Evolutionary conservation across 2,113 vertebrate species (phyloP).

Genomic region (Cnemophilus loriae): DNA sequence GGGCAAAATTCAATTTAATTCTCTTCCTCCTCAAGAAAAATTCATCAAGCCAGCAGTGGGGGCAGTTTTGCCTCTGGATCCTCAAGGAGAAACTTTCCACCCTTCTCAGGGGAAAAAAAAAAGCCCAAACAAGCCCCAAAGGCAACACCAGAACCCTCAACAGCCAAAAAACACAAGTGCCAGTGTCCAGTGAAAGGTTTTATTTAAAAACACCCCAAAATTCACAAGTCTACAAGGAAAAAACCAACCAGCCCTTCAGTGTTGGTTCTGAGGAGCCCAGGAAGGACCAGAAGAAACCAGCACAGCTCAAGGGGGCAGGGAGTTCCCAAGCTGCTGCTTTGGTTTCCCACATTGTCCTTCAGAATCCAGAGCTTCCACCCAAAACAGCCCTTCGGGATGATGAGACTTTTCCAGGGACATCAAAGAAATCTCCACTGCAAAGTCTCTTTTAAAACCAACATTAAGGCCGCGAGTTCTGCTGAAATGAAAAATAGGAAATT

Average conservation of each 20-base stretch:
- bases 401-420: not conserved
- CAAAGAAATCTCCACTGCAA: not conserved
- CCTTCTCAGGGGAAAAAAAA: not conserved
- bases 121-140: not conserved
- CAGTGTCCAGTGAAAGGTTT: not conserved
- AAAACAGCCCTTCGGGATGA: not conserved
- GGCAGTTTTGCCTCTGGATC: not conserved
- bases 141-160: not conserved
- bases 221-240: not conserved
- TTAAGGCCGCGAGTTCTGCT: not conserved
- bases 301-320: not conserved
- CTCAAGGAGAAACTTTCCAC: not conserved
- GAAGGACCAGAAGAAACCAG: not conserved
- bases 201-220: not conserved
- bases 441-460: not conserved
- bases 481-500: not conserved
- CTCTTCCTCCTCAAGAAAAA: not conserved
- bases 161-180: not conserved
- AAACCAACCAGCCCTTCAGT: not conserved
- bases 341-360: not conserved
- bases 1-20: not conserved
- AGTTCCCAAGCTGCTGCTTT: not conserved
- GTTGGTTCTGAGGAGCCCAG: not conserved
- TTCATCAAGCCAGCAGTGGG: rapidly evolving
- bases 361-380: too few species aligned